These are phyloP conservation scores for Akabosia matsudoensis DNA, from an alignment of 1,140 invertebrate genomes.

Conservation along the genomic window DNA sequence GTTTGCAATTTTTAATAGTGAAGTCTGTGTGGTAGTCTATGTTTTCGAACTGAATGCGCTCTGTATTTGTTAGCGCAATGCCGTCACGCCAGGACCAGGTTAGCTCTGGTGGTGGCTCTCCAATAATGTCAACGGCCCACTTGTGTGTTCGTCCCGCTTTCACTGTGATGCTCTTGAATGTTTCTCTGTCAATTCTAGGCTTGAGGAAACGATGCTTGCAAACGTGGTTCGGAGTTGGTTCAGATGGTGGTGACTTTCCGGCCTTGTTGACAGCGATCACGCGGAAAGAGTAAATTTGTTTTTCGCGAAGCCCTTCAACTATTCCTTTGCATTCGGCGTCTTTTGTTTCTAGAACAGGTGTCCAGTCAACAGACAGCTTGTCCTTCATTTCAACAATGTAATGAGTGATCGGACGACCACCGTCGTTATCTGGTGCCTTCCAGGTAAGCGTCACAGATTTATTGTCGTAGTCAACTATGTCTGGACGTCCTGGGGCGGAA, in stretches of 20 bases:
- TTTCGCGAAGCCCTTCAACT: constrained; percentile 86
- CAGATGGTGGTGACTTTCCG: constrained; percentile 78
- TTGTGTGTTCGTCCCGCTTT: constrained; percentile 86
- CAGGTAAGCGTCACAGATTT: constrained; percentile 84
- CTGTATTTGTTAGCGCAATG: constrained; percentile 72
- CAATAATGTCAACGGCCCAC: constrained; percentile 84
- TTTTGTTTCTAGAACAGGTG: constrained; percentile 75
- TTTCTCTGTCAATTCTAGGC: constrained; percentile 87
- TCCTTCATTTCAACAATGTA: constrained; percentile 96
- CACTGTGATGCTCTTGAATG: constrained; percentile 78
- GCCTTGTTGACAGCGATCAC: constrained; percentile 90
- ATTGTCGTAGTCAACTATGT: constrained; percentile 91
- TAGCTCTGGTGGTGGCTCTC: constrained; percentile 82
- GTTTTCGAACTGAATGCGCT: constrained; percentile 84
- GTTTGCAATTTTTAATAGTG: constrained; percentile 71
- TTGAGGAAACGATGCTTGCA: constrained; percentile 89
- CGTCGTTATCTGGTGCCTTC: constrained; percentile 78
- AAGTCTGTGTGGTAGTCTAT: constrained; percentile 89
- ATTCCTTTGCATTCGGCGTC: constrained; percentile 73
- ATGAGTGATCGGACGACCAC: constrained; percentile 87
- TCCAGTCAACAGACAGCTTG: constrained; percentile 85
- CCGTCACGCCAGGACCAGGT: constrained; percentile 83
- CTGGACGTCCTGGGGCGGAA: constrained; percentile 66
- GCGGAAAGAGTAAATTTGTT: constrained; percentile 88
- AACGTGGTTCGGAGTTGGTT: constrained; percentile 84